Conservation (phyloP, 2,797 vertebrate species). For the Bradypus variegatus region DNA sequence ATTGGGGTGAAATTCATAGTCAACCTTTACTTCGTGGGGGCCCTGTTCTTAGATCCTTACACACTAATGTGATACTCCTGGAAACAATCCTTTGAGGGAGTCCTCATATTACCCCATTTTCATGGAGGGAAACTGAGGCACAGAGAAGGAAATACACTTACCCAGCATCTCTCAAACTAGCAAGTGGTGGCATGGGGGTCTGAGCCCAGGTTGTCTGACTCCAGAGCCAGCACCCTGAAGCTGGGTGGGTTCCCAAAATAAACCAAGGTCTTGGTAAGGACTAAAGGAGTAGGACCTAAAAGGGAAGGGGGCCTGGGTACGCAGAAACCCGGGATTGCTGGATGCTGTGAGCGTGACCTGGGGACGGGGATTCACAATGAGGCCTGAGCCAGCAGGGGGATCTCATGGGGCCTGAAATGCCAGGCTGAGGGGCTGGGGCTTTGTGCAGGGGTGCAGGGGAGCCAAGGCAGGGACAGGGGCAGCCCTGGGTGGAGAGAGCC, state of each 20-base stretch:
- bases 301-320: too few species aligned
- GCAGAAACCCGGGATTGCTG: too few species aligned
- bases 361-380: too few species aligned
- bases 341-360: too few species aligned
- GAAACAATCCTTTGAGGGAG: neutral
- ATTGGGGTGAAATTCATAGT: neutral
- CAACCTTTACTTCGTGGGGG: neutral
- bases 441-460: too few species aligned
- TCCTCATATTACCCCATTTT: neutral
- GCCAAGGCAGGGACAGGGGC: neutral
- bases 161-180: neutral
- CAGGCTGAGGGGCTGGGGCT: too few species aligned
- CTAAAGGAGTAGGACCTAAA: neutral
- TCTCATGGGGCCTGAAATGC: too few species aligned
- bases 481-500: neutral
- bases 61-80: neutral
- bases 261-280: neutral
- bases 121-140: neutral
- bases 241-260: neutral
- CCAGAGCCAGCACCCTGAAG: neutral
- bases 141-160: neutral
- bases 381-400: too few species aligned
- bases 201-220: neutral
- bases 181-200: too few species aligned
- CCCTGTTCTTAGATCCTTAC: neutral